Percentiles rank a stretch among this genome's conserved stretches.
These are phyloP conservation scores for Alca torda DNA, from an alignment of 2,797 vertebrate species.

Conservation along the genomic window DNA sequence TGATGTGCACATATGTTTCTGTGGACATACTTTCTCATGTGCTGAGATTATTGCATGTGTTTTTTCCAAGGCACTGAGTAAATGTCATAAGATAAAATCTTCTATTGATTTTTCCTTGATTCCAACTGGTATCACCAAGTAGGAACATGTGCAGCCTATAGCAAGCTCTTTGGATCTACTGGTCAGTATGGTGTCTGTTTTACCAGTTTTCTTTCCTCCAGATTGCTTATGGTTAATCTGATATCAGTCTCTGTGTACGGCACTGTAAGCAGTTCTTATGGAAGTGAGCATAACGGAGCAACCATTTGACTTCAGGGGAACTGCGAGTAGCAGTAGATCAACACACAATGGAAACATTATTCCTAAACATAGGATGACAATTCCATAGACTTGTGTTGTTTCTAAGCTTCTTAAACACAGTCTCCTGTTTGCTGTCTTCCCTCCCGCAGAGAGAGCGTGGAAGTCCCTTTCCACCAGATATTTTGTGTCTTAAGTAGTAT, in stretches of 20 bases:
- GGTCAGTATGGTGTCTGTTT: background rate
- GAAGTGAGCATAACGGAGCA: background rate
- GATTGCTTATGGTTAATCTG: background rate
- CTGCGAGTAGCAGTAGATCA: background rate
- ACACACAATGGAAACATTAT: background rate
- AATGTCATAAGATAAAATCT: background rate
- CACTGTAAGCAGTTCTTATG: background rate
- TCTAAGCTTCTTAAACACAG: background rate
- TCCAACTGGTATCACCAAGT: background rate
- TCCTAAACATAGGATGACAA: background rate
- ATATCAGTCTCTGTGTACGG: background rate
- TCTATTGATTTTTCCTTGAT: background rate
- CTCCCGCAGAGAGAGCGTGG: fast-evolving
- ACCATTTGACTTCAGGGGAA: background rate
- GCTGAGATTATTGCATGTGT: background rate
- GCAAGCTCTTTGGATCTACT: background rate
- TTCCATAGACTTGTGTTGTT: background rate
- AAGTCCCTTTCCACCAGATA: background rate
- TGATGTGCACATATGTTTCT: background rate
- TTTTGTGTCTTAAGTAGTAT: background rate
- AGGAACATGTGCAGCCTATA: background rate
- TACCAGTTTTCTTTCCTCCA: background rate
- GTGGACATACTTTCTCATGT: background rate
- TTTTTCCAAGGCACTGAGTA: background rate
- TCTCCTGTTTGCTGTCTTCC: background rate